These are phyloP conservation scores for Spheniscus mendiculus DNA, from an alignment of 2,113 vertebrate species.

Conservation along the genomic window DNA sequence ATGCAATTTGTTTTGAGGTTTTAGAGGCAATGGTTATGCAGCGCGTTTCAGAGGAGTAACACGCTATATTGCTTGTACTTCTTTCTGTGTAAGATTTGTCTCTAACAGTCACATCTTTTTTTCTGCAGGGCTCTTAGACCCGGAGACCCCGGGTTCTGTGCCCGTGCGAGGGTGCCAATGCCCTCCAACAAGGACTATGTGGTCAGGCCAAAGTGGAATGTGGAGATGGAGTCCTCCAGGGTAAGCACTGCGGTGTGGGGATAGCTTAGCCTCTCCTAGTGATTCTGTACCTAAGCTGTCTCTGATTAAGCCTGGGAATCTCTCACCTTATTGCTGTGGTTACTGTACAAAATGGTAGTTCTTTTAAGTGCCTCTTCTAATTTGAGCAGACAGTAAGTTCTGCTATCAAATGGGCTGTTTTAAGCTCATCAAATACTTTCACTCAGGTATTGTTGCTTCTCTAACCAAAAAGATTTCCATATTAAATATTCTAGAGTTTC, in stretches of 20 bases:
- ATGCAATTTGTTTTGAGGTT: background rate
- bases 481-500: background rate
- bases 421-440: background rate
- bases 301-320: background rate
- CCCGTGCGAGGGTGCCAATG: constrained; percentile 93
- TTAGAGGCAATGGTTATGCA: background rate
- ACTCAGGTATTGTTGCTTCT: background rate
- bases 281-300: background rate
- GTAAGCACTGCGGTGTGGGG: constrained; percentile 72
- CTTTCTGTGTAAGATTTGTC: background rate
- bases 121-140: constrained; percentile 87
- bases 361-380: background rate
- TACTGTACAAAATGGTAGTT: background rate
- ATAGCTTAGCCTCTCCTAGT: background rate
- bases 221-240: constrained; percentile 91
- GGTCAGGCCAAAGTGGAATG: constrained; percentile 97
- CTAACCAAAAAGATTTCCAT: background rate
- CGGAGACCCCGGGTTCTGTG: constrained; percentile 96
- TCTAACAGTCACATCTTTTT: background rate
- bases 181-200: constrained; percentile 99
- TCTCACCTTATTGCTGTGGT: background rate
- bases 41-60: background rate
- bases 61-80: background rate
- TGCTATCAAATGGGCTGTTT: background rate
- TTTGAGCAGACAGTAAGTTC: background rate